Conservation (phyloP, 2,888 invertebrate genomes). For the Hyppa rectilinea region DNA sequence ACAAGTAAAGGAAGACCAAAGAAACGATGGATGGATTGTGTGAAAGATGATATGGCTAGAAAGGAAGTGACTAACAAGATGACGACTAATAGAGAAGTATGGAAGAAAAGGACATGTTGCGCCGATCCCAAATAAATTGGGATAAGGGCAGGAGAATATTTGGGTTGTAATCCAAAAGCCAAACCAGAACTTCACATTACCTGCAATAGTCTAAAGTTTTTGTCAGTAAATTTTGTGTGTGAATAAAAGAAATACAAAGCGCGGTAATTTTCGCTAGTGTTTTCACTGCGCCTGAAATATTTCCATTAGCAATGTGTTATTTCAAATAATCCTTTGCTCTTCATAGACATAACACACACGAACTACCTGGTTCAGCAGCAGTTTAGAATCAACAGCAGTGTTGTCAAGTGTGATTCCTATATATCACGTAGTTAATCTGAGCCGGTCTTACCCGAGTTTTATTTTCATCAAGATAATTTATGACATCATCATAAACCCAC, state of each 20-base stretch:
- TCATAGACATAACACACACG: neutral
- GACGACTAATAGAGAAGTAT: too few species aligned
- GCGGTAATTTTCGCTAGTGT: neutral
- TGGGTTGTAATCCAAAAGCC: neutral
- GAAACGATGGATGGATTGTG: too few species aligned
- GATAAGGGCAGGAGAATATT: too few species aligned
- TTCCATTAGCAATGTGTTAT: conserved; percentile 24
- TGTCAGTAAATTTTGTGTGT: neutral
- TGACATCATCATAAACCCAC: too few species aligned
- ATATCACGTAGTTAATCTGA: neutral
- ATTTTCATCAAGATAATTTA: neutral
- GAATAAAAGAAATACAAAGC: neutral
- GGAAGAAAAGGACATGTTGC: too few species aligned
- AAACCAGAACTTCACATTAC: neutral
- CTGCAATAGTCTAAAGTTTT: neutral
- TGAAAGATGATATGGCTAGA: too few species aligned
- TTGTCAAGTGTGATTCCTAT: too few species aligned
- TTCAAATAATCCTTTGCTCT: conserved; percentile 16
- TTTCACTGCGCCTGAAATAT: conserved; percentile 16
- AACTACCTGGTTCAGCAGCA: too few species aligned
- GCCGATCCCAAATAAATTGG: too few species aligned
- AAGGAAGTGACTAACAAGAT: too few species aligned
- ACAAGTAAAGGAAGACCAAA: too few species aligned
- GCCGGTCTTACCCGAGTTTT: neutral
- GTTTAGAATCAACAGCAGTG: too few species aligned